Evolutionary conservation across 2,888 invertebrate species (phyloP).

Genomic region (Andricus curvator): DNA sequence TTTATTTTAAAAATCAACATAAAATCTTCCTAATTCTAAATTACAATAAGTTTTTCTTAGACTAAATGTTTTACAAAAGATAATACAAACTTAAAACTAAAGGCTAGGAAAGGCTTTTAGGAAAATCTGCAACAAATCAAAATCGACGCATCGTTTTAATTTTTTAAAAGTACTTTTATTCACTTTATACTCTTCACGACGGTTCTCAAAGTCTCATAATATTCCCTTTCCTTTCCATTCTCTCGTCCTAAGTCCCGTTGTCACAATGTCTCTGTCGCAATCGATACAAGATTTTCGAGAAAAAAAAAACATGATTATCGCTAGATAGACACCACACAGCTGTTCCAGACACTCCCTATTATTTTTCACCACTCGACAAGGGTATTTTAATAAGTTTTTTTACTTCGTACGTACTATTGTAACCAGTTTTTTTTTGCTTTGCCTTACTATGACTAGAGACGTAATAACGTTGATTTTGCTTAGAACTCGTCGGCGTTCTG

Average conservation of each 20-base stretch:
- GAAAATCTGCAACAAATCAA: conserved; percentile 15
- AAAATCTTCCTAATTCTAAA: not conserved
- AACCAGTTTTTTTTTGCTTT: conserved; percentile 50
- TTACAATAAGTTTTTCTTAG: not conserved
- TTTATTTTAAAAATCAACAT: no score
- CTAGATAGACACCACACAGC: conserved; percentile 47
- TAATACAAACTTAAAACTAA: not conserved
- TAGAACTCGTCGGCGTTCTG: conserved; percentile 57
- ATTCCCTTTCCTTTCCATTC: conserved; percentile 49
- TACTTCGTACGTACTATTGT: conserved; percentile 45
- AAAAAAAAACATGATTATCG: conserved; percentile 34
- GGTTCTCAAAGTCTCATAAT: conserved; percentile 53
- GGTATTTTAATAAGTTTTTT: conserved; percentile 39
- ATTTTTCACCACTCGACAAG: conserved; percentile 42
- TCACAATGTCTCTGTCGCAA: conserved; percentile 49
- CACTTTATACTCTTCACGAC: conserved; percentile 62
- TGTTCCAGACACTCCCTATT: conserved; percentile 34
- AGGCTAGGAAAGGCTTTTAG: not conserved
- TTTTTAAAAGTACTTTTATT: conserved; percentile 67
- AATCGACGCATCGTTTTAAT: conserved; percentile 40
- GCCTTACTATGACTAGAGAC: conserved; percentile 72
- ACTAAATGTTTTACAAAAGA: not conserved
- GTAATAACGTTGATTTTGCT: conserved; percentile 67
- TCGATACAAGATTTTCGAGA: conserved; percentile 40
- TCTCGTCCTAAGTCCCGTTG: conserved; percentile 44